These are phyloP conservation scores for Aphidius gifuensis DNA, from an alignment of 1,140 invertebrate species.

Conservation along the genomic window DNA sequence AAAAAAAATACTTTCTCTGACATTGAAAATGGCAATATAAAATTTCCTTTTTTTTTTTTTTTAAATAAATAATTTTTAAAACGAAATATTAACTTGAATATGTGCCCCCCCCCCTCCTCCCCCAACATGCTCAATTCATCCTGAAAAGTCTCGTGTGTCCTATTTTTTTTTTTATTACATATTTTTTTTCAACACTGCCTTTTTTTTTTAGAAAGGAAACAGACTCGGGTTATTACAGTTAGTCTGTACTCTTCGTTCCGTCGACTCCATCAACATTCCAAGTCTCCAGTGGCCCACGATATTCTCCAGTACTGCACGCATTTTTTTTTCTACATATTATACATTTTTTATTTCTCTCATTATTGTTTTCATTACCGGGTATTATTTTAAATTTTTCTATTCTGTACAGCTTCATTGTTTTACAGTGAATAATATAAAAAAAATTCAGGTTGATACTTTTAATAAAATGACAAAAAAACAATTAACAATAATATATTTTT, in stretches of 20 bases:
- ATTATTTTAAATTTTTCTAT: too few species aligned
- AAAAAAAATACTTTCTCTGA: neutral
- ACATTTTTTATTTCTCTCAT: too few species aligned
- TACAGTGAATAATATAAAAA: too few species aligned
- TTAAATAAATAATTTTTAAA: conserved; percentile 1
- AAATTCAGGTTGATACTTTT: too few species aligned
- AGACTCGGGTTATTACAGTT: conserved; percentile 39
- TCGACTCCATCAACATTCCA: conserved; percentile 16
- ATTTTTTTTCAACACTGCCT: conserved; percentile 11
- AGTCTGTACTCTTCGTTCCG: conserved; percentile 28
- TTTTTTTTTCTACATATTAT: neutral
- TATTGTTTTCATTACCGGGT: too few species aligned
- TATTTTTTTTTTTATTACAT: conserved; percentile 16
- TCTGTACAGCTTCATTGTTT: too few species aligned
- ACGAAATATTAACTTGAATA: neutral
- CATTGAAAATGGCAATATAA: neutral
- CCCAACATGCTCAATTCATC: conserved; percentile 1
- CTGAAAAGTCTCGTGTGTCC: conserved; percentile 24
- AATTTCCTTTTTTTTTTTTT: neutral
- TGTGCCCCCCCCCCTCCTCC: neutral
- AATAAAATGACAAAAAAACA: too few species aligned
- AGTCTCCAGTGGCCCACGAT: conserved; percentile 16
- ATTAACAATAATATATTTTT: too few species aligned
- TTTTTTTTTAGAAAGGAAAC: conserved; percentile 44
- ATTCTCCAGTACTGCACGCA: neutral